phyloP scores from a whole-genome alignment of 2,888 invertebrate genomes.

The Dryocosmus kuriphilus region DNA sequence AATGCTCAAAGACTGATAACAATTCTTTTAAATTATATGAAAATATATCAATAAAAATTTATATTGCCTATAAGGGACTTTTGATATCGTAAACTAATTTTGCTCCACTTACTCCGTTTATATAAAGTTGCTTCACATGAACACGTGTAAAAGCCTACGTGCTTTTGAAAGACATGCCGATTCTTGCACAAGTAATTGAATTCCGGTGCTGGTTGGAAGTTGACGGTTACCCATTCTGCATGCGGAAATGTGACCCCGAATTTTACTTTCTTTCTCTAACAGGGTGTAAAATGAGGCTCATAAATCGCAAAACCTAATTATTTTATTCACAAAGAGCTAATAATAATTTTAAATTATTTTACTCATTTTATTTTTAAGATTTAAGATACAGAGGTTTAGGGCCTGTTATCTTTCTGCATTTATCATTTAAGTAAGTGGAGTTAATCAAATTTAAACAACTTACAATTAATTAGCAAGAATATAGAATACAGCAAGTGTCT shows the following conservation, averaged over 20 bases:
- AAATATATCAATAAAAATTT: too few relatives aligned
- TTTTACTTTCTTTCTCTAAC: slow-evolving; percentile 44
- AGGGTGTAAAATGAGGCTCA: slow-evolving; percentile 2
- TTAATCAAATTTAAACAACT: too few relatives aligned
- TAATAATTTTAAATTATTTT: too few relatives aligned
- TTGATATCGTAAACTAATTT: background rate
- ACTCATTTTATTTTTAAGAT: too few relatives aligned
- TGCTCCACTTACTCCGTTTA: background rate
- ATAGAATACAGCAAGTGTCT: too few relatives aligned
- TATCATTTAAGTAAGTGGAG: too few relatives aligned
- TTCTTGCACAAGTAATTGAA: slow-evolving; percentile 52
- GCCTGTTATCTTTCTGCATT: too few relatives aligned
- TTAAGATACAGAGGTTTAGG: too few relatives aligned
- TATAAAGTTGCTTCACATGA: background rate
- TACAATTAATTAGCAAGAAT: too few relatives aligned
- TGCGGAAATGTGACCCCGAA: slow-evolving; percentile 54
- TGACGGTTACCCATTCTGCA: slow-evolving; percentile 46
- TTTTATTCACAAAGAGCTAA: background rate
- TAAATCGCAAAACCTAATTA: background rate
- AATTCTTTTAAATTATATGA: too few relatives aligned
- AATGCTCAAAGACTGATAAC: too few relatives aligned
- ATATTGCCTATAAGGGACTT: too few relatives aligned
- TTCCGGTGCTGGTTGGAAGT: slow-evolving; percentile 38
- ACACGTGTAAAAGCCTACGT: slow-evolving; percentile 40
- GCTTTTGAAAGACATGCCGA: slow-evolving; percentile 36